These are phyloP conservation scores for Bursaphelenchus mucronatus DNA, from an alignment of 1,140 invertebrate species.

Conservation along the genomic window DNA sequence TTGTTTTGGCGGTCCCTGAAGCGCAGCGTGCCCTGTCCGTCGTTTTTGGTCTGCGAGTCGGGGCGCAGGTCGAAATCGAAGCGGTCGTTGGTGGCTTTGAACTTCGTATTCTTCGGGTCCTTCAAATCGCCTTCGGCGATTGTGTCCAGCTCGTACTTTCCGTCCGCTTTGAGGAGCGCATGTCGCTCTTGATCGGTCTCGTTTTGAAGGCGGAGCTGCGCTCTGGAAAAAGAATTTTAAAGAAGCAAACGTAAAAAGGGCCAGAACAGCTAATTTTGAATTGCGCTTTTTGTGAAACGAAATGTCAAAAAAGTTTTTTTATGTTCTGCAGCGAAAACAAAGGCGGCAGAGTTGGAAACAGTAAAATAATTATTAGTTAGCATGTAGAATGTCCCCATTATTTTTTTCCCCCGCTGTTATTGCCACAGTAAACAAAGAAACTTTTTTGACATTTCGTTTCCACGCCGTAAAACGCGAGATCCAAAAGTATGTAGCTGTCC, in stretches of 20 bases:
- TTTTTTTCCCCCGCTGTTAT: no score
- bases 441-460: no score
- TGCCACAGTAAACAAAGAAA: no score
- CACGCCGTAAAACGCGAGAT: no score
- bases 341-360: no score
- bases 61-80: constrained; percentile 57
- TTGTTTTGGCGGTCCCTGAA: constrained; percentile 48
- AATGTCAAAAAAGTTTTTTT: no score
- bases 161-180: constrained; percentile 57
- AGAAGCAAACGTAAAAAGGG: background rate
- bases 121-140: constrained; percentile 50
- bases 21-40: constrained; percentile 46
- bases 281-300: no score
- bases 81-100: constrained; percentile 55
- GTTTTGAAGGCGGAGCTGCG: constrained; percentile 45
- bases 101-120: constrained; percentile 45
- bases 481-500: no score
- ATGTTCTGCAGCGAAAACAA: no score
- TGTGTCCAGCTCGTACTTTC: constrained; percentile 60
- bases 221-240: constrained; percentile 38
- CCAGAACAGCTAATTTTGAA: background rate
- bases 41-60: constrained; percentile 47
- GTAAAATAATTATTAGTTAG: no score
- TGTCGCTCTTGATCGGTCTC: constrained; percentile 47
- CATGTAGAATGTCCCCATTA: no score